Base-by-base conservation (phyloP, 2,888 invertebrate genomes). In the Esperia sulphurella region DNA sequence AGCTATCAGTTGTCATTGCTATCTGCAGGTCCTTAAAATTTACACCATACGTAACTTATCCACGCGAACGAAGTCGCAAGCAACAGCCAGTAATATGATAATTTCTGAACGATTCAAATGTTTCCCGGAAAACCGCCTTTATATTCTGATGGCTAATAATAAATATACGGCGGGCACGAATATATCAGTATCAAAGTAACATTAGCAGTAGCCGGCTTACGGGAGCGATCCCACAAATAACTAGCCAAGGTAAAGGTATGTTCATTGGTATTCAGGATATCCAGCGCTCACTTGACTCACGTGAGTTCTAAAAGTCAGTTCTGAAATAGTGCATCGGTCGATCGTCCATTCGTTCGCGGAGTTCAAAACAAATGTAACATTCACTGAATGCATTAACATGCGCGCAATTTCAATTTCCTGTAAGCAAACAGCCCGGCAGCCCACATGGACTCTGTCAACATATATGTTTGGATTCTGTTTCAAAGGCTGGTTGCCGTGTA, bases 371-470 rank as follows among this genome's bases (percentile, higher is more conserved):
- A 38, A 2, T n/a, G 38, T 13, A 14, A n/a, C 12, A 12, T 14
- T 13, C 38, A n/a, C 6, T 38, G 12, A 14, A 12, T 14, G 28
- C 29, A 41, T 35, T 35, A 41, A 29, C 29, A 29, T 29, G 41
- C 3, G n/a, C 41, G 29, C 28, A 41, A 41, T 29, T 29, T 28
- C 41, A 41, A 41, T 41, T 41, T 14, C 39, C 41, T 12, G 28
- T 7, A 29, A 41, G 41, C 41, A 12, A 28, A 41, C n/a, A 10
- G 29, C 9, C 14, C 9, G 28, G 28, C 33, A n/a, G 8, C 13
- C 43, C 43, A 54, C 57, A 42, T 57, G 54, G 59, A 53, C 54
- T 59, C 49, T 64, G 71, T 68, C 68, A 70, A 68, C 66, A 71
- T 53, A 51, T 57, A 54, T 48, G 48, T 49, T 52, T 52, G 44